Evolutionary conservation across 1,140 invertebrate species (phyloP).

Genomic region (Aphaenogaster floridana): DNA sequence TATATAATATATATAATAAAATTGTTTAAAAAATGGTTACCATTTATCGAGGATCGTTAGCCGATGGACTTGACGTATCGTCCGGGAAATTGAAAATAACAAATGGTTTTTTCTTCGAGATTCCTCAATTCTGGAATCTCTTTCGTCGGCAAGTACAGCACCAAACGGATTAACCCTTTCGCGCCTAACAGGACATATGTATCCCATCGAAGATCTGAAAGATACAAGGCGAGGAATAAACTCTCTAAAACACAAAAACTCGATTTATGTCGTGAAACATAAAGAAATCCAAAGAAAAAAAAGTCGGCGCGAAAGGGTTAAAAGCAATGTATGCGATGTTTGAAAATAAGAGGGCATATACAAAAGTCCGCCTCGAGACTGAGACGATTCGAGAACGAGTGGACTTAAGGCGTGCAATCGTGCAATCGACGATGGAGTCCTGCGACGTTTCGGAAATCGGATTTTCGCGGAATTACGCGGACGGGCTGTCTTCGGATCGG

Average conservation of each 20-base stretch:
- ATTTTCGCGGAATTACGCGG: slow-evolving; percentile 42
- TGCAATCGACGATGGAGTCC: background rate
- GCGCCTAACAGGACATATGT: too few species aligned
- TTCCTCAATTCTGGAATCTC: background rate
- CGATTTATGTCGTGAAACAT: too few species aligned
- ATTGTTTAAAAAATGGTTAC: background rate
- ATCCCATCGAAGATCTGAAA: too few species aligned
- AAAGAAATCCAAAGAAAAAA: too few species aligned
- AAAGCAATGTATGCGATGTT: background rate
- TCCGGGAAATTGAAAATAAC: background rate
- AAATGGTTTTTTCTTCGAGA: background rate
- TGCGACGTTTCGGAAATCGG: slow-evolving; percentile 51
- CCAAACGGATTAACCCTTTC: background rate
- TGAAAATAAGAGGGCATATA: background rate
- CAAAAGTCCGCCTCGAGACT: background rate
- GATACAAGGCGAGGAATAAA: too few species aligned
- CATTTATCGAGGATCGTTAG: background rate
- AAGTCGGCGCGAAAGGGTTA: too few species aligned
- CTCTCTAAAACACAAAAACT: too few species aligned
- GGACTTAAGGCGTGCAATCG: background rate
- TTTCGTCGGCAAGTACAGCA: background rate
- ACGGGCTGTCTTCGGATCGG: slow-evolving; percentile 15
- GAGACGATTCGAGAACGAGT: background rate
- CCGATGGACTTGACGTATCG: background rate
- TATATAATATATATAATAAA: background rate